Conservation (phyloP, 2,888 invertebrate genomes). For the Phymatocera aterrima region DNA sequence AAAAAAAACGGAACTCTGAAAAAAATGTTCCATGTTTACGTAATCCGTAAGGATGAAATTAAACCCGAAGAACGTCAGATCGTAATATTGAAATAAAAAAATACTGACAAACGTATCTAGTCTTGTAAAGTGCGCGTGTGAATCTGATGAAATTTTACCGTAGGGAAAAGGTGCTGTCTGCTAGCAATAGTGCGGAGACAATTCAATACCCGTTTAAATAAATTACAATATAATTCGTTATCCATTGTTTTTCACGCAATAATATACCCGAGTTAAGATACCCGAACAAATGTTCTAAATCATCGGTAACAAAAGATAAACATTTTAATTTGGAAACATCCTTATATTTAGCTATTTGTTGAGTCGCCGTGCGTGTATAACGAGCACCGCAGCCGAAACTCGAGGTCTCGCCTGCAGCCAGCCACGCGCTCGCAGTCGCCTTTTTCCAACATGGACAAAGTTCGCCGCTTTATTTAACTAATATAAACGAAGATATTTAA, state of each 20-base stretch:
- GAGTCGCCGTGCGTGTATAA: constrained; percentile 62
- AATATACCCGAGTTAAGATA: not conserved
- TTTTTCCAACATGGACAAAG: constrained; percentile 53
- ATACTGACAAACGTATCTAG: constrained; percentile 48
- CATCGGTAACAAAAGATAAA: constrained; percentile 8
- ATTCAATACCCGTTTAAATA: not conserved
- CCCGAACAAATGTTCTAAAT: not conserved
- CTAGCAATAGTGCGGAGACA: constrained; percentile 46
- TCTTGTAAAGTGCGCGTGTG: constrained; percentile 47
- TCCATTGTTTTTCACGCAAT: not conserved
- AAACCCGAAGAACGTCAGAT: constrained; percentile 50
- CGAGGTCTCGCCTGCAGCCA: constrained; percentile 29
- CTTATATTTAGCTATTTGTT: constrained; percentile 57
- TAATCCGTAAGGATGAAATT: constrained; percentile 63
- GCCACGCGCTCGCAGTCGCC: constrained; percentile 61
- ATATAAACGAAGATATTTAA: not conserved
- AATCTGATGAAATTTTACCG: constrained; percentile 43
- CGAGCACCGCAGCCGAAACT: constrained; percentile 37
- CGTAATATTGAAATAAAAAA: constrained; percentile 36
- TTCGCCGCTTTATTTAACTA: constrained; percentile 12
- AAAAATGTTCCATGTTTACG: constrained; percentile 70
- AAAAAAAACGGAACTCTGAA: constrained; percentile 57
- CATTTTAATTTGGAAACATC: constrained; percentile 25
- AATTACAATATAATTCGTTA: not conserved
- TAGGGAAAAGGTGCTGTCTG: constrained; percentile 54